These are phyloP conservation scores for Napeogenes sylphis DNA, from an alignment of 2,888 invertebrate genomes.

Conservation along the genomic window DNA sequence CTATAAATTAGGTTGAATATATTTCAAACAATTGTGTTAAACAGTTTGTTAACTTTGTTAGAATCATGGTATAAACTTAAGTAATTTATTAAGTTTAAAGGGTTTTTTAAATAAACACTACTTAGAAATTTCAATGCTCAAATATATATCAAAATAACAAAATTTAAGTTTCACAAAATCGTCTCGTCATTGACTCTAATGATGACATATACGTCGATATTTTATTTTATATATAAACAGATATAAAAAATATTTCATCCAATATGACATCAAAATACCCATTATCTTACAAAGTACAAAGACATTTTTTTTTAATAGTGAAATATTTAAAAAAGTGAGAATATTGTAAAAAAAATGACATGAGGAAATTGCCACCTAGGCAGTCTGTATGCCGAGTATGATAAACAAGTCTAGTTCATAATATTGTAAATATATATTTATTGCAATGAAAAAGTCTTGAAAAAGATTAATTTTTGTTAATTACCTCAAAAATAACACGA, in stretches of 20 bases:
- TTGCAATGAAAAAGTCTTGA: constrained; percentile 7
- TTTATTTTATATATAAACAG: constrained; percentile 12
- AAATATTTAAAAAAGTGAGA: constrained; percentile 28
- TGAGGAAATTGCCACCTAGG: constrained; percentile 71
- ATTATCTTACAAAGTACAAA: neutral
- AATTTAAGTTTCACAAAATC: constrained; percentile 17
- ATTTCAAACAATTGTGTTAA: too few species aligned
- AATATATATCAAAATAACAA: neutral
- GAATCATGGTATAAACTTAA: too few species aligned
- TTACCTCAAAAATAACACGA: constrained; percentile 72
- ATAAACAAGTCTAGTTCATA: constrained; percentile 19
- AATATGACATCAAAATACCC: too few species aligned
- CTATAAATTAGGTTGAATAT: too few species aligned
- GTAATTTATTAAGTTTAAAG: too few species aligned
- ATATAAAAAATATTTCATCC: too few species aligned
- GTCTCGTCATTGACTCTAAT: constrained; percentile 29
- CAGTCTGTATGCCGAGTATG: constrained; percentile 44
- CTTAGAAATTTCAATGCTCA: neutral
- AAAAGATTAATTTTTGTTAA: constrained; percentile 31
- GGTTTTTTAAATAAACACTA: neutral
- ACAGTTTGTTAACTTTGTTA: too few species aligned
- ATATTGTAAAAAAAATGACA: constrained; percentile 52
- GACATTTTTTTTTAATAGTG: neutral
- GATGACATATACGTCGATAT: constrained; percentile 24
- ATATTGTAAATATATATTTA: constrained; percentile 9